phyloP scores from a whole-genome alignment of 2,113 vertebrate genomes.

The Willisornis vidua region DNA sequence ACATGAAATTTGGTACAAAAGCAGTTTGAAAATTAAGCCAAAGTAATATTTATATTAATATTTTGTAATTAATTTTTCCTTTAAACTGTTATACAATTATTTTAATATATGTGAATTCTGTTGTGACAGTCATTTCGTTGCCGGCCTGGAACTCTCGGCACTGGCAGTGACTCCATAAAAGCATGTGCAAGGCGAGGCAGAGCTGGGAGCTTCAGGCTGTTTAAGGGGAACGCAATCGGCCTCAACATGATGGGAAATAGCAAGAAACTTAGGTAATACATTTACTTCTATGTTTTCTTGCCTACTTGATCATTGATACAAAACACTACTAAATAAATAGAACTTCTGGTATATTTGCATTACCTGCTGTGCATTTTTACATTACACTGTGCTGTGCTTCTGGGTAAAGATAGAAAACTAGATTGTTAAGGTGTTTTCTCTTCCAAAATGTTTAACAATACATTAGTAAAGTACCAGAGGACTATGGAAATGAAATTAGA shows the following conservation, averaged over 20 bases:
- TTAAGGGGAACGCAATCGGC: slow-evolving; percentile 80
- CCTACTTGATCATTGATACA: background rate
- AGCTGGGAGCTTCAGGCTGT: slow-evolving; percentile 67
- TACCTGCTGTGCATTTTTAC: background rate
- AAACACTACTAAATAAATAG: background rate
- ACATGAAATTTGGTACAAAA: background rate
- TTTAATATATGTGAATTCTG: background rate
- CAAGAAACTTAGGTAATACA: slow-evolving; percentile 82
- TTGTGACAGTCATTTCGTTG: slow-evolving; percentile 72
- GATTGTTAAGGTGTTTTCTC: background rate
- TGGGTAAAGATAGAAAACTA: background rate
- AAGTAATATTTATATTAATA: background rate
- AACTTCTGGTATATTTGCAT: background rate
- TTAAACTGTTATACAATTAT: background rate
- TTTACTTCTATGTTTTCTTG: background rate
- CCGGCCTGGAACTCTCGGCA: slow-evolving; percentile 75
- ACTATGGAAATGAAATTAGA: background rate
- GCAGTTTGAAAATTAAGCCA: background rate
- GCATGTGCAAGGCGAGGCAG: slow-evolving; percentile 82
- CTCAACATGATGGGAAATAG: slow-evolving; percentile 83
- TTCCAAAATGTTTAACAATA: background rate
- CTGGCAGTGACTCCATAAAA: slow-evolving; percentile 77
- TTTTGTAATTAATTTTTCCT: background rate
- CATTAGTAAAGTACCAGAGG: background rate
- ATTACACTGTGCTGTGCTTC: background rate